These are phyloP conservation scores for Capreolus pygargus DNA, from an alignment of 2,113 vertebrate genomes.

Conservation along the genomic window DNA sequence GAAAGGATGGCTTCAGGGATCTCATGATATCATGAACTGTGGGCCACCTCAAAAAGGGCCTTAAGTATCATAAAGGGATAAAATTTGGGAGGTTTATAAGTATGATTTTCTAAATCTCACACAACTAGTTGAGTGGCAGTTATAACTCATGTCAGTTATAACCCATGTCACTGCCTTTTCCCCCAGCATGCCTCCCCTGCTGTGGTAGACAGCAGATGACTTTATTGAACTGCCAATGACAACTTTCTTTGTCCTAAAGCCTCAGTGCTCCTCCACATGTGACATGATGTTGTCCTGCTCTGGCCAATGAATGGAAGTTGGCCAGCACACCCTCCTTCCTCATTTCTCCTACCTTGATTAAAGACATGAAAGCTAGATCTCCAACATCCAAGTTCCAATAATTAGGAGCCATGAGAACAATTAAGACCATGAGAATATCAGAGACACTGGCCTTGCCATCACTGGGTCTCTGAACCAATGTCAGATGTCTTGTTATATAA, in stretches of 20 bases:
- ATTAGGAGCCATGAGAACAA: neutral
- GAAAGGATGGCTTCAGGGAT: neutral
- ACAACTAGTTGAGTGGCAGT: neutral
- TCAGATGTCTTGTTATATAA: too few relatives aligned
- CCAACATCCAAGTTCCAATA: neutral
- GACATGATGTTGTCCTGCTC: neutral
- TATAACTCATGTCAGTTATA: neutral
- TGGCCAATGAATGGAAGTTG: neutral
- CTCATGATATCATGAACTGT: neutral
- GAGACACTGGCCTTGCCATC: neutral
- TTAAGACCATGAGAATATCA: neutral
- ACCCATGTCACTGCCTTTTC: neutral
- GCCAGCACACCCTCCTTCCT: neutral
- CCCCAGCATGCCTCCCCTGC: neutral
- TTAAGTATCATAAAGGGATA: neutral
- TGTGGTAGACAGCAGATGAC: neutral
- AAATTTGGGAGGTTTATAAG: neutral
- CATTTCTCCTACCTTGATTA: neutral
- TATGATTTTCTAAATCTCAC: neutral
- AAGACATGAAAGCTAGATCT: neutral
- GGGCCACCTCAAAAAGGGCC: neutral
- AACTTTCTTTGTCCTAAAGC: neutral
- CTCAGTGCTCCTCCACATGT: neutral
- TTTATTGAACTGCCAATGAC: neutral
- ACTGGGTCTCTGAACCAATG: neutral